Evolutionary conservation across 2,113 vertebrate species (phyloP).

Genomic region (Halcyon senegalensis): DNA sequence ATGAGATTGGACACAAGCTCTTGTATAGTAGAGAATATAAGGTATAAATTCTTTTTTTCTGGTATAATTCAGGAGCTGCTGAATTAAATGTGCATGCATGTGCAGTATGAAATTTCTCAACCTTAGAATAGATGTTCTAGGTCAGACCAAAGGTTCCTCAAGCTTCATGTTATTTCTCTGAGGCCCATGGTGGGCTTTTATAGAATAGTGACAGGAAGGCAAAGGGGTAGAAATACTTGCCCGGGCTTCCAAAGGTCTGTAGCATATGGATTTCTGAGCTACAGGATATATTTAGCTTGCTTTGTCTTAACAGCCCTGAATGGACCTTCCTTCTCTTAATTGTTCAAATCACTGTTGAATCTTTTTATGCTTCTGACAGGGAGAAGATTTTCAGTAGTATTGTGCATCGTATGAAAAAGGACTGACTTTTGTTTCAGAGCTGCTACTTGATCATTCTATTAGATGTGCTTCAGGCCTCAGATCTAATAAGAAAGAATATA

Average conservation of each 20-base stretch:
- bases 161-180: background rate
- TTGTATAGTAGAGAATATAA: background rate
- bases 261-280: background rate
- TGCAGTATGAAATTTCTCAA: background rate
- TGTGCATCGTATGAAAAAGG: background rate
- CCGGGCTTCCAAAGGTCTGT: background rate
- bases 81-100: background rate
- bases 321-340: background rate
- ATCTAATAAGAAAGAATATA: background rate
- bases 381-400: background rate
- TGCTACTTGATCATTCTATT: background rate
- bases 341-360: background rate
- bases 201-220: background rate
- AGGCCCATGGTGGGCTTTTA: fast-evolving
- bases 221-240: background rate
- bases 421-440: background rate
- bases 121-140: background rate
- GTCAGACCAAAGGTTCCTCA: background rate
- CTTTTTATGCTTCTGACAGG: background rate
- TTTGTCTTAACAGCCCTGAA: background rate
- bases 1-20: background rate
- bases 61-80: background rate
- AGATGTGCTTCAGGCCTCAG: background rate
- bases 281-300: background rate
- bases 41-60: background rate